Base-by-base conservation (phyloP, 2,797 vertebrate species). In the Aythya fuligula region DNA sequence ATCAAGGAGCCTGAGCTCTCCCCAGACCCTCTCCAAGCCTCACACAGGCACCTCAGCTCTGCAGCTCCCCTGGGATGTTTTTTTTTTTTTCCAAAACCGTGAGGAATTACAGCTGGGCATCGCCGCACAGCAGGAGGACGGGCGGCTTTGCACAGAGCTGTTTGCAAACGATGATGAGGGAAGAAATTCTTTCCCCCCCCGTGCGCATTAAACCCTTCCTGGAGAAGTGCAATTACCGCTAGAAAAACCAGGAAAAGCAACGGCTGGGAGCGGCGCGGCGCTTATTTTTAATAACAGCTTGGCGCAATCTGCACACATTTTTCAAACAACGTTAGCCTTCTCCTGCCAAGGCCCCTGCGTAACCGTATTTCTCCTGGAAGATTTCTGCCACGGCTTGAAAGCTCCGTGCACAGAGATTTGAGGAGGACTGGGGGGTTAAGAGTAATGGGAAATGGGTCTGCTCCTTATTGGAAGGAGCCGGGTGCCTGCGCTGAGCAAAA, bases 221-320 rank as follows among this genome's bases (percentile, higher is more conserved):
- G 56, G 47, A 62, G 70, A 73, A 84, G 32, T 30, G 56, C 62
- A 56, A 41, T 89, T 64, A 6, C 83, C 17, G 22, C 56, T 9
- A 71, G 86, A 74, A 73, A 85, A 95, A 73, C 8, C 47, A 22
- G 2, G 11, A 74, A 56, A 78, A 34, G 64, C 58, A 17, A 28
- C 58, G 62, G 18, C 94, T 84, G 85, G 73, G 47, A 95, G 56
- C 24, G 47, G 74, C 4, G 0, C 77, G 85, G 67, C 70, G 6
- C 60, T 90, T 62, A 69, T 90, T 95, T 94, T 80, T 91, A 88
- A 94, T 86, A 91, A 91, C 95, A 94, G 93, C 88, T 94, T 94
- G 94, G 92, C 19, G 1, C 91, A 76, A 92, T 92, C 90, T 41
- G 39, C 83, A 94, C 92, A 85, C 88, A 73, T 84, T 93, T 94